These are phyloP conservation scores for Triplophysa bombifrons DNA, from an alignment of 2,797 vertebrate species.

Conservation along the genomic window DNA sequence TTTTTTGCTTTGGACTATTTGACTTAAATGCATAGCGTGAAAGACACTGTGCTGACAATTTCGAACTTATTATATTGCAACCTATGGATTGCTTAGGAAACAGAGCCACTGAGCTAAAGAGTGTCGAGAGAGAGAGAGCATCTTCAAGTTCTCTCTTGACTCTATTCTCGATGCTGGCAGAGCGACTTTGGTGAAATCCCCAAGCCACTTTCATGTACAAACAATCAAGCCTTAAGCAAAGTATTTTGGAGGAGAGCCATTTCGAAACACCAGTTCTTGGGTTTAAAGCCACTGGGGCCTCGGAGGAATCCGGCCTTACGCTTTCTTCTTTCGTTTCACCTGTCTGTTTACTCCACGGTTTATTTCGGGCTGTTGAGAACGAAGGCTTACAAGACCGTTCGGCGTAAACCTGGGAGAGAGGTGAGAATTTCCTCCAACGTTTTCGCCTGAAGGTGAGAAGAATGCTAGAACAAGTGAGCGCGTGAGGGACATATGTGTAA, in stretches of 20 bases:
- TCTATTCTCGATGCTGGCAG: conserved; percentile 53
- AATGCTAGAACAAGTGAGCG: conserved; percentile 15
- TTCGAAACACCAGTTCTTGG: conserved; percentile 81
- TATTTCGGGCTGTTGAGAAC: conserved; percentile 51
- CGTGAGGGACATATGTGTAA: conserved; percentile 29
- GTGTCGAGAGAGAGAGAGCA: conserved; percentile 62
- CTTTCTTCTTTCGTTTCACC: conserved; percentile 59
- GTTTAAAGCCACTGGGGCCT: conserved; percentile 69
- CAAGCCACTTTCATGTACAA: conserved; percentile 79
- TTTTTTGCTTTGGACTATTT: conserved; percentile 74
- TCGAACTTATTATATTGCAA: conserved; percentile 83
- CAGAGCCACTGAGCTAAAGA: conserved; percentile 83
- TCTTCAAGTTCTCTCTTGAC: conserved; percentile 52
- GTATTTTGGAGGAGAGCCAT: conserved; percentile 95
- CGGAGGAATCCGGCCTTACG: conserved; percentile 68
- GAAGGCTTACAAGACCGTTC: conserved; percentile 45
- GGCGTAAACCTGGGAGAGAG: conserved; percentile 35
- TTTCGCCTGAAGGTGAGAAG: conserved; percentile 46
- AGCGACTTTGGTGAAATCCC: conserved; percentile 54
- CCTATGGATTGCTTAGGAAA: conserved; percentile 98
- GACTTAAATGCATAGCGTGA: conserved; percentile 67
- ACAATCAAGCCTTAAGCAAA: conserved; percentile 93
- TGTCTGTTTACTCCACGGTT: conserved; percentile 56
- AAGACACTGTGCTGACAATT: conserved; percentile 72
- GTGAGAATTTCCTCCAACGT: conserved; percentile 47